Base-by-base conservation (phyloP, 2,797 vertebrate species). In the Heteromormyrus szaboi region DNA sequence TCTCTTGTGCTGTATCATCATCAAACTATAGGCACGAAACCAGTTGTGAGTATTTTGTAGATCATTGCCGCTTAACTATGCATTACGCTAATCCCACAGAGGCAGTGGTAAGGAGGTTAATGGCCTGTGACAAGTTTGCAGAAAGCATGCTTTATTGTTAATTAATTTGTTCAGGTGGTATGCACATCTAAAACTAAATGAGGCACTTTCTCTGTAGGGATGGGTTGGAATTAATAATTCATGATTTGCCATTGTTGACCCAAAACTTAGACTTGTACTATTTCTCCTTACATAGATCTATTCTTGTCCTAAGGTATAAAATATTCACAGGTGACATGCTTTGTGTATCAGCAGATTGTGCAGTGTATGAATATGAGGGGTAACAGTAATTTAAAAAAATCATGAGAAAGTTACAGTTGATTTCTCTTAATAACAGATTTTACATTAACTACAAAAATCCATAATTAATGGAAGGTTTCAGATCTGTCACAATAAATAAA, bases 111-210 rank as follows among this genome's bases (percentile, higher is more conserved):
- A 87, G 86, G 41, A 56, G 86, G 54, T 65, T 87, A 87, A 87
- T 87, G 86, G 56, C 7, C 54, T 68, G 86, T 87, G 56, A 87
- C 86, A 48, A 65, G 56, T 87, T 87, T 87, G 56, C 37, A 25
- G 86, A 87, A 19, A 65, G 86, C 56, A 14, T 25, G 54, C 86
- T 87, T 87, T 46, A 87, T 87, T 87, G 54, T 87, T 87, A 87
- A 87, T 87, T 87, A 65, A 87, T 87, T 87, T 87, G 86, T 87
- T 87, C 86, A 87, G 86, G 86, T 87, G 86, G 59, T 7, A 87
- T 46, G 37, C 56, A 37, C 86, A 65, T 46, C 86, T 87, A 56
- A 87, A 87, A 87, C 86, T 65, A 65, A 87, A 87, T 65, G 86
- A 87, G 86, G 86, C 56, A 65, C 37, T 44, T 65, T 87, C 56